Conservation (phyloP, 2,888 invertebrate species). For the Calliphora vomitoria region DNA sequence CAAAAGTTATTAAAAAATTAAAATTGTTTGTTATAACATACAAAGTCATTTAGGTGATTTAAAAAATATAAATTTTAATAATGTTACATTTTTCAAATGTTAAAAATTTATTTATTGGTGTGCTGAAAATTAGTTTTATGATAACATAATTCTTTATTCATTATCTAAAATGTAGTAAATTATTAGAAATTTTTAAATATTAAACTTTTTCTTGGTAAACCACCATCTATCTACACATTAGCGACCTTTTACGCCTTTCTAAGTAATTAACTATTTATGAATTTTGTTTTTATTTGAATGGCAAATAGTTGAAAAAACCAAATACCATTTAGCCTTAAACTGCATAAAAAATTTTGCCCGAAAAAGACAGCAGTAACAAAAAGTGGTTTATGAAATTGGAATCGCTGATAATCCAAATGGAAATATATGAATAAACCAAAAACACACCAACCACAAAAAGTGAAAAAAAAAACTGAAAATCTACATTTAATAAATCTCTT, state of each 20-base stretch:
- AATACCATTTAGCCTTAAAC: neutral
- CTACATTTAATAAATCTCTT: neutral
- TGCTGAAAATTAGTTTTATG: too few species aligned
- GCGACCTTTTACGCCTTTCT: neutral
- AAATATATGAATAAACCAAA: constrained; percentile 10
- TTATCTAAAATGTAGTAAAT: neutral
- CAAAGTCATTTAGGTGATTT: too few species aligned
- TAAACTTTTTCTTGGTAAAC: neutral
- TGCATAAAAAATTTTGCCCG: neutral
- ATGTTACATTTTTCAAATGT: too few species aligned
- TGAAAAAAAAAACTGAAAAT: neutral
- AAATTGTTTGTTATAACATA: too few species aligned
- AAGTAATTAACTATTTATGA: constrained; percentile 12
- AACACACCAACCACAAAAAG: constrained; percentile 3
- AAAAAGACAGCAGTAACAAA: neutral
- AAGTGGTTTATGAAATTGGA: neutral
- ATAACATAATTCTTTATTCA: too few species aligned
- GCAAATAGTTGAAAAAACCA: neutral
- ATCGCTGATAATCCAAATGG: constrained; percentile 3
- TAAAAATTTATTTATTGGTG: too few species aligned
- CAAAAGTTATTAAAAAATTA: neutral
- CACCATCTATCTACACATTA: neutral
- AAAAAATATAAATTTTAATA: too few species aligned
- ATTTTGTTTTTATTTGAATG: neutral
- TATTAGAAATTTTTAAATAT: neutral